phyloP scores from a whole-genome alignment of 2,888 invertebrate genomes.

The Agriopis aurantiaria region DNA sequence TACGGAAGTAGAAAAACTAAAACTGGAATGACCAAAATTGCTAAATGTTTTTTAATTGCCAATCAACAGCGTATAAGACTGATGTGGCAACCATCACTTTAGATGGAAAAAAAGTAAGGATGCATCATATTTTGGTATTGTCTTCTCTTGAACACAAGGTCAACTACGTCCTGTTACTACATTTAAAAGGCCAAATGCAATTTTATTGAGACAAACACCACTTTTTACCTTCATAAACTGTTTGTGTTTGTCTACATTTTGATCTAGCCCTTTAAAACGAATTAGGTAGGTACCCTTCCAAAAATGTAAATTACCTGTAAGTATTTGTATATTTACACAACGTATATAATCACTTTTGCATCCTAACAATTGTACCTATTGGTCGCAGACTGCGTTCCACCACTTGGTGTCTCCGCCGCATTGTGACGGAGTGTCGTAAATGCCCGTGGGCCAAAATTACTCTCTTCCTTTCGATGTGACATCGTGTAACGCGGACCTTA shows the following conservation, averaged over 20 bases:
- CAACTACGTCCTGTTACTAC: background rate
- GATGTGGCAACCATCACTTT: constrained; percentile 5
- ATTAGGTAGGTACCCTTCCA: background rate
- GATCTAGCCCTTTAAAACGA: background rate
- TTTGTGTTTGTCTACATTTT: background rate
- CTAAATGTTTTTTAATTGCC: no score
- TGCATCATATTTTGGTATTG: constrained; percentile 10
- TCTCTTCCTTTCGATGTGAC: constrained; percentile 38
- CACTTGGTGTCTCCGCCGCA: constrained; percentile 5
- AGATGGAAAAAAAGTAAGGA: background rate
- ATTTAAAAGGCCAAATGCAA: no score
- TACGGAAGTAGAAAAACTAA: no score
- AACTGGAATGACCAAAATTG: no score
- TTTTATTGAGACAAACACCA: no score
- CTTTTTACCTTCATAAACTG: background rate
- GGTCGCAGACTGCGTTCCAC: constrained; percentile 6
- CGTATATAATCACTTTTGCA: constrained; percentile 4
- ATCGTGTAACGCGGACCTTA: constrained; percentile 14
- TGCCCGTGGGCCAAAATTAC: constrained; percentile 34
- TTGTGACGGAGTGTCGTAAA: constrained; percentile 18
- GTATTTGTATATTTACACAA: background rate
- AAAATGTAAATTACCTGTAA: no score
- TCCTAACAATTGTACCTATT: constrained; percentile 1
- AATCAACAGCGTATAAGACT: background rate
- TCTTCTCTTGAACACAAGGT: constrained; percentile 6